Base-by-base conservation (phyloP, 2,113 vertebrate species). In the Irena cyanogastra region DNA sequence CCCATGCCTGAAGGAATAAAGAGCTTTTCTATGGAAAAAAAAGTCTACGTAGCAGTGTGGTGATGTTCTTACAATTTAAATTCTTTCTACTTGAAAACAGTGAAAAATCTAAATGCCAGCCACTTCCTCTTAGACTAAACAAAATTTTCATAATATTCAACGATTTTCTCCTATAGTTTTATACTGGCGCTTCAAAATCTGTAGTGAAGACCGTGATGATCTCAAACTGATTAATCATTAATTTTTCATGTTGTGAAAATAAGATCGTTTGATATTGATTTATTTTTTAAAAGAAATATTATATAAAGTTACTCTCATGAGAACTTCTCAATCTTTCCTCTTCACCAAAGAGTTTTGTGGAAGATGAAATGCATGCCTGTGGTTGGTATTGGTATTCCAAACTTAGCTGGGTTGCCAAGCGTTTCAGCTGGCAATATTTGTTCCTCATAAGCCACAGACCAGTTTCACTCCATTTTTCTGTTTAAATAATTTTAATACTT, bases 301-400 rank as follows among this genome's bases (percentile, higher is more conserved):
- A 93, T 81, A 75, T 57, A 68, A 94, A 93, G 8, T 27, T 59
- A 57, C 4, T 45, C 18, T 64, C 28, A 77, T 83, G 49, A 60
- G 53, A 89, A 69, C 4, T 54, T 44, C 28, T 66, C 37, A 41
- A 24, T 71, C 44, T 89, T 89, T 89, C 75, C 24, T 59, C 44
- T 81, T 91, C 63, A 87, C 3, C 30, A 42, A 93, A 95, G 50
- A 39, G 16, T 74, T 22, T n/a, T 65, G 35, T 80, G 30, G 63
- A 80, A 94, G 83, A 87, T 63, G 87, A 96, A 96, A 89, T 69
- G n/a, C 64, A 59, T 76, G 61, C 70, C 68, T 94, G 93, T 80
- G 94, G 92, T 56, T 97, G 93, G 64, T 94, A 78, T 35, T 83
- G 75, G 82, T 93, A 90, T 95, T 91, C 86, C 79, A 81, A 47